A percentile compares a stretch with the other conserved stretches of the same genome.
phyloP scores from a whole-genome alignment of 2,888 invertebrate species.

The Neoitamus cyanurus region DNA sequence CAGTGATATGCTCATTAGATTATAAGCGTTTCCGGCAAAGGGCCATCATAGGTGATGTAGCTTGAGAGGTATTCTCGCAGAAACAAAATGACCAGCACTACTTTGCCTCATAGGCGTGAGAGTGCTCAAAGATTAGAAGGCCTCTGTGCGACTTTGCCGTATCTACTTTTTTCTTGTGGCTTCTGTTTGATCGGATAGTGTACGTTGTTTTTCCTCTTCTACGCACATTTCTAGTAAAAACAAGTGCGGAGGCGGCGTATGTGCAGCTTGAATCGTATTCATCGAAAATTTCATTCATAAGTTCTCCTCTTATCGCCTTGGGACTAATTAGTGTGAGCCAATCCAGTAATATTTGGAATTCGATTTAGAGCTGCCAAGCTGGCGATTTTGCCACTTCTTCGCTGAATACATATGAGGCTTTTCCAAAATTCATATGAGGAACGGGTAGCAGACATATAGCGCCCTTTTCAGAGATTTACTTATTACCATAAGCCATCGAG shows the following conservation, averaged over 20 bases:
- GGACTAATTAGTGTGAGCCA: neutral
- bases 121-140: neutral
- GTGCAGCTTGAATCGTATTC: neutral
- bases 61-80: constrained; percentile 30
- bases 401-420: neutral
- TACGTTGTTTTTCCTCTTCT: neutral
- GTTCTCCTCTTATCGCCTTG: neutral
- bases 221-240: neutral
- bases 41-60: constrained; percentile 17
- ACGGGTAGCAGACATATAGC: too few species aligned
- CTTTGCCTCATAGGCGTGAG: neutral
- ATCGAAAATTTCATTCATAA: constrained; percentile 40
- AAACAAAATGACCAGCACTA: constrained; percentile 21
- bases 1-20: constrained; percentile 30
- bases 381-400: neutral
- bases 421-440: neutral
- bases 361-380: neutral
- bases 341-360: neutral
- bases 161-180: neutral
- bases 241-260: neutral
- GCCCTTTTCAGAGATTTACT: too few species aligned
- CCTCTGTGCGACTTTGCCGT: neutral
- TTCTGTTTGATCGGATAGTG: neutral
- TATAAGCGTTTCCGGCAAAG: constrained; percentile 42
- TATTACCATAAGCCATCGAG: too few species aligned